Evolutionary conservation across 1,140 invertebrate species (phyloP).

Genomic region (Pectinophora gossypiella): DNA sequence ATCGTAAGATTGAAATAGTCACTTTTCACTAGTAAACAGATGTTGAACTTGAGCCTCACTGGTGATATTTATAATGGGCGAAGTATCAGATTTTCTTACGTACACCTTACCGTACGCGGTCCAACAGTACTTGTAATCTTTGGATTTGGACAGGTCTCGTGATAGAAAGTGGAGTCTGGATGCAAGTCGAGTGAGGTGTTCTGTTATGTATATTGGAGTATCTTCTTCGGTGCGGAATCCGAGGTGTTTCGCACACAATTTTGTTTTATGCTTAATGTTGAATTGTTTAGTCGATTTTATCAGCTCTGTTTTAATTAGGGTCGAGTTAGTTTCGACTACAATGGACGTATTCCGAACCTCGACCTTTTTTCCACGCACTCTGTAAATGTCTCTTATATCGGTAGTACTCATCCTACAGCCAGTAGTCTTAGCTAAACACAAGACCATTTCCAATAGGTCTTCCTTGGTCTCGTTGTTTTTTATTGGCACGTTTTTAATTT

Average conservation of each 20-base stretch:
- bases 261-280: background rate
- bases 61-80: background rate
- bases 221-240: background rate
- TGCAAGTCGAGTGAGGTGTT: background rate
- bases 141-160: background rate
- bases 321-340: constrained; percentile 1
- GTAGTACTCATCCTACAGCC: background rate
- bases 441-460: background rate
- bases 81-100: background rate
- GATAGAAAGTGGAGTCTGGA: constrained; percentile 3
- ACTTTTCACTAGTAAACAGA: background rate
- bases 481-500: constrained; percentile 1
- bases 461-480: constrained; percentile 1
- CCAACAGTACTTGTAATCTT: constrained; percentile 6
- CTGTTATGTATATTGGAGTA: background rate
- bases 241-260: background rate
- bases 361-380: background rate
- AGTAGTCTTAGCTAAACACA: background rate
- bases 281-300: background rate
- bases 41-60: constrained; percentile 2
- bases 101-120: background rate
- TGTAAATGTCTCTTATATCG: background rate
- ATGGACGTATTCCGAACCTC: background rate
- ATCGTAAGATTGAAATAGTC: background rate
- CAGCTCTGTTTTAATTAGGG: background rate